Evolutionary conservation across 2,113 vertebrate genomes (phyloP), one percentile per base, ranked within the genome.

Genomic region (Charadrius vociferus): DNA sequence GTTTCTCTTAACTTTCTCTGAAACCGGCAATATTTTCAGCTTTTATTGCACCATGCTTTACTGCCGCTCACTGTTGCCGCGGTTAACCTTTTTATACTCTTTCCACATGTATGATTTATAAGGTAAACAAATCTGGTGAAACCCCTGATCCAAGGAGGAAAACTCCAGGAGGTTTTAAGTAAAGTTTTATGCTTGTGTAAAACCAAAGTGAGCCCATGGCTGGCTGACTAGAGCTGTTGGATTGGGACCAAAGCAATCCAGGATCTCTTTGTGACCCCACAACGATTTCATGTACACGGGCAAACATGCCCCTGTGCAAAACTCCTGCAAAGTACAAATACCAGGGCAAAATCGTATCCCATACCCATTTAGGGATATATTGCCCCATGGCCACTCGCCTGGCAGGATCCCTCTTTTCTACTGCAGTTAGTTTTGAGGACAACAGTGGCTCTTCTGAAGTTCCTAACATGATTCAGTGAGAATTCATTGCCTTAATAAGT

Each of bases 261-360:
- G 26, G 6, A 14, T 70, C 26, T 43, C 27, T 20, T 19, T 39
- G 15, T 85, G 34, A 56, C 18, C 59, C 61, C 37, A 14, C 59
- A 23, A 71, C 34, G 27, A 13, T 70, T 70, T n/a, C 23, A 21
- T 3, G 0, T 12, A 8, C 20, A 7, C 0, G 1, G 43, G 24
- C 0, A 0, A 71, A 50, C 18, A 1, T 1, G 12, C 1, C 11
- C 12, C 6, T 58, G 22, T 45, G 56, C 56, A 65, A 62, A 93
- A 36, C 24, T 71, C 24, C 49, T 26, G 1, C 5, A 8, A 80
- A 58, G 18, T 17, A 32, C 37, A 78, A 59, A 43, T 16, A 8
- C 6, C 14, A 6, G 29, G 22, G 56, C n/a, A 90, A 63, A 92
- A 55, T 10, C 6, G 19, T 34, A 55, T 12, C 23, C 47, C 34